Evolutionary conservation across 2,888 invertebrate species (phyloP), one percentile per base, ranked within the genome.

Genomic region (Anoncus sp.): DNA sequence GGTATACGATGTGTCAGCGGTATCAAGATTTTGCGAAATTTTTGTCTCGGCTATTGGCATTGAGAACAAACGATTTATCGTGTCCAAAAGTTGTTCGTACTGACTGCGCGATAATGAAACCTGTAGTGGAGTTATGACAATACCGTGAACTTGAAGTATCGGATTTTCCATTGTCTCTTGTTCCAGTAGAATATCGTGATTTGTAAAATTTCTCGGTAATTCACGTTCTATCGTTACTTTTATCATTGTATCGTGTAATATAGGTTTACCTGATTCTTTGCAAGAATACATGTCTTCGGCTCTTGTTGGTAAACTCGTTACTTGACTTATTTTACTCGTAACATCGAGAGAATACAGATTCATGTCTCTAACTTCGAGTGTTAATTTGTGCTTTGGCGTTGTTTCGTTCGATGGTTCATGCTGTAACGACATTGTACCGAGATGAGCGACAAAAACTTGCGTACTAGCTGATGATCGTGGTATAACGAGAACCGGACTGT

Each of bases 401-500:
- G 84, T 81, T 10, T 86, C 87, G 3, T 66, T 70, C 0, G 89
- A 86, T 0, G 91, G 90, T 38, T 90, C 90, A 35, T 91, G 90
- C 65, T 89, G 90, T 12, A 93, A 92, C 27, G 95, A 94, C 90
- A 98, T 98, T 89, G 97, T 96, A 45, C 98, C 98, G 81, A 99
- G 93, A 93, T 98, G 98, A 16, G 97, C 97, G 47, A 98, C 97
- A 84, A 98, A 93, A 66, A 98, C 98, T 88, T 97, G 95, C 12
- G 94, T 88, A 90, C 97, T 97, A 83, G 93, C 93, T 35, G 95
- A 94, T 10, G 94, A 94, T 80, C 97, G 93, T 0, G 98, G 98
- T 67, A 98, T 91, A 74, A 98, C 96, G 82, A 98, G 94, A 51
- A 98, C 97, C 0, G 99, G 99, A 63, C 97, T 98, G 90, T 98